Base-by-base conservation (phyloP, 2,113 vertebrate genomes). In the Tupaia tana region DNA sequence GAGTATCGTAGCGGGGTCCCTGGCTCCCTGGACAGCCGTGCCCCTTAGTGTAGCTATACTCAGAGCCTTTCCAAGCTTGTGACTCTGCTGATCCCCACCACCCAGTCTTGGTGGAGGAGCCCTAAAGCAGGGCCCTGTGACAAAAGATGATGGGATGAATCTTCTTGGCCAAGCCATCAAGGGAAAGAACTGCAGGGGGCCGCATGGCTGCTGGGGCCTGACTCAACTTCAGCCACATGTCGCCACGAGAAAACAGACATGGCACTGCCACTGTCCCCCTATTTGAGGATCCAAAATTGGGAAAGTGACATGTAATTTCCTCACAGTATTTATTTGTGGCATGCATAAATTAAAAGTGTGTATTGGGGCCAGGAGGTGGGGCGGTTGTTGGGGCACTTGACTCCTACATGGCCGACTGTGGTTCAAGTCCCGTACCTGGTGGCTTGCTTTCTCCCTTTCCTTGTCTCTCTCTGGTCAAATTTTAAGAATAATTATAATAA, bases 111-210 rank as follows among this genome's bases (percentile, higher is more conserved):
- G 31, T 20, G 34, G 80, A 34, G 66, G 10, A 63, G 9, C 43
- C 74, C 67, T 29, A 24, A 16, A n/a, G 67, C 27, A 59, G 15
- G 43, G 25, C 34, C 56, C 73, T 63, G 85, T 90, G 74, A 92
- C 93, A 75, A 73, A 95, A 90, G 69, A 24, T 34, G 66, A 93
- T 6, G 16, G 59, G 61, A 75, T 43, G 43, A 58, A 74, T 66
- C 63, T 34, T 52, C 16, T 24, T 10, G 66, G 74, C 52, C 7
- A n/a, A 25, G 52, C 18, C n/a, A 9, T 15, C 29, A 79, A 71
- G 29, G 67, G 78, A 74, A n/a, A 77, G 12, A 61, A 52, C 34
- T 6, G 9, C 19, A 43, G 59, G 1, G 4, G 74, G 73, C 67
- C 22, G 9, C 4, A 0, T 4, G 58, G 54, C 54, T 31, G 7